Conservation (phyloP, 2,113 vertebrate genomes). For the Sturnira hondurensis region DNA sequence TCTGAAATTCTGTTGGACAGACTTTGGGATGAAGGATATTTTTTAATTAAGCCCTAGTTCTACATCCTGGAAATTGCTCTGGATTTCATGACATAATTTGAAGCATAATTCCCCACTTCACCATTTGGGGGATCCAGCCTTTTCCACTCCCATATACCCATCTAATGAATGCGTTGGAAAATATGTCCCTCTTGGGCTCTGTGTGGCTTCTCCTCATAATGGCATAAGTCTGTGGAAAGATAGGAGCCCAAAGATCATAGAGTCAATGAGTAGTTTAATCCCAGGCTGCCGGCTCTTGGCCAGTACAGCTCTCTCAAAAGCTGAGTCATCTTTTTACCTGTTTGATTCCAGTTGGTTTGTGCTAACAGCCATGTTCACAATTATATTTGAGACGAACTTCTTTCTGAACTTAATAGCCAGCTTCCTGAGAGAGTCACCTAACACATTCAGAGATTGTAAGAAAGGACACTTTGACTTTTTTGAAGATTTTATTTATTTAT, state of each 20-base stretch:
- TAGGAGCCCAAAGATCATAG: neutral
- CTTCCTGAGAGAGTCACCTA: neutral
- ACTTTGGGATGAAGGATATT: neutral
- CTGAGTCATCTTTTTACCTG: neutral
- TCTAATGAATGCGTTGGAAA: neutral
- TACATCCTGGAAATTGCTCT: neutral
- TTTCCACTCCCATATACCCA: neutral
- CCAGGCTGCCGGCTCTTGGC: neutral
- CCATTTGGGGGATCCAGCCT: neutral
- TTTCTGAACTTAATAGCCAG: neutral
- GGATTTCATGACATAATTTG: neutral
- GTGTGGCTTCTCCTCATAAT: neutral
- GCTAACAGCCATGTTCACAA: neutral
- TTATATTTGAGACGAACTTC: neutral
- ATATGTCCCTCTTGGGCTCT: neutral
- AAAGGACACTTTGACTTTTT: neutral
- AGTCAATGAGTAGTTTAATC: neutral
- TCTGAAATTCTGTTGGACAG: neutral
- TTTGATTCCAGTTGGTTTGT: neutral
- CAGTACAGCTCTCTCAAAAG: neutral
- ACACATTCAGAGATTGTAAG: neutral
- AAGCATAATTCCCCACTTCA: neutral
- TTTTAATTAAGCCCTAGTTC: neutral
- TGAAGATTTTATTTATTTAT: no score
- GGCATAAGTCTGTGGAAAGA: neutral